phyloP scores from a whole-genome alignment of 2,888 invertebrate species.

The Abscondita cerata region DNA sequence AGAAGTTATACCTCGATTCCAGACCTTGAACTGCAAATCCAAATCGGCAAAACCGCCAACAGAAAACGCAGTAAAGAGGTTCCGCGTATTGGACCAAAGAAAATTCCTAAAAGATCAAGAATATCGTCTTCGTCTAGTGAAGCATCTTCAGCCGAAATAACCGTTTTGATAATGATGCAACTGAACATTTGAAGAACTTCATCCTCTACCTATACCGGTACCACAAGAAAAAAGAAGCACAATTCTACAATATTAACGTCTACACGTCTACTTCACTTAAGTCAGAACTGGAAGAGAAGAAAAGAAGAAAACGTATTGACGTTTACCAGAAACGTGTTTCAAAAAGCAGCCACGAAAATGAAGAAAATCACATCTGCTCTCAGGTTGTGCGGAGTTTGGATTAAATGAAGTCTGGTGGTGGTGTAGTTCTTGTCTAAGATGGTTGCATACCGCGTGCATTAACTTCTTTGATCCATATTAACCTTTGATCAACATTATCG shows the following conservation, averaged over 20 bases:
- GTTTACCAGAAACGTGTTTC: constrained; percentile 2
- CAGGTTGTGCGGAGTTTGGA: too few species aligned
- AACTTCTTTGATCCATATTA: too few species aligned
- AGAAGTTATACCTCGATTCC: background rate
- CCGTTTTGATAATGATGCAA: too few species aligned
- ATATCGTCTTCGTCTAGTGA: background rate
- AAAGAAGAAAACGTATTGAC: constrained; percentile 1
- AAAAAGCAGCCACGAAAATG: background rate
- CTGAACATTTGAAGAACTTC: too few species aligned
- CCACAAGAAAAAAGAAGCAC: background rate
- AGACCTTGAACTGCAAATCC: background rate
- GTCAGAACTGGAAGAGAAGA: background rate
- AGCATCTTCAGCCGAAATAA: too few species aligned
- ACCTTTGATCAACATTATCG: too few species aligned
- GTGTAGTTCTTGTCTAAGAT: too few species aligned
- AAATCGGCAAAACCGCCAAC: constrained; percentile 1
- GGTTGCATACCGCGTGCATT: too few species aligned
- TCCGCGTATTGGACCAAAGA: constrained; percentile 1
- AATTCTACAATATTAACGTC: constrained; percentile 6
- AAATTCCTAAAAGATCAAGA: constrained; percentile 7
- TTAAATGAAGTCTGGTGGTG: too few species aligned
- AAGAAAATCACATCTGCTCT: too few species aligned
- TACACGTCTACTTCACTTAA: background rate
- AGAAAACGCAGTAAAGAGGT: constrained; percentile 5
- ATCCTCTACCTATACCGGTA: too few species aligned